Conservation (phyloP, 1,140 invertebrate species). For the Sarcophaga peregrina region DNA sequence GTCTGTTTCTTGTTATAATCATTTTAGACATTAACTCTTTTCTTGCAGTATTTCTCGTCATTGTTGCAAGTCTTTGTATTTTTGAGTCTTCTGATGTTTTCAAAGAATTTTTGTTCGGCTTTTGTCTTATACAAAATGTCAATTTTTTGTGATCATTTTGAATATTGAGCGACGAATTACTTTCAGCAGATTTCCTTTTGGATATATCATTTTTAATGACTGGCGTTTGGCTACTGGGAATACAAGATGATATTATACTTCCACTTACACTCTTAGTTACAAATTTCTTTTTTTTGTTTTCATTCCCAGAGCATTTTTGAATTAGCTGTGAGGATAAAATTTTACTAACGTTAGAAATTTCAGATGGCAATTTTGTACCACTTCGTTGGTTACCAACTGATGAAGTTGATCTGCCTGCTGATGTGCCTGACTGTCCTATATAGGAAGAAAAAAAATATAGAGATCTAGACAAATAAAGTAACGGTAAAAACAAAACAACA, state of each 20-base stretch:
- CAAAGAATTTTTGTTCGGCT: constrained; percentile 38
- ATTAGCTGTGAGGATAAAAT: background rate
- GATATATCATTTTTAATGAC: constrained; percentile 52
- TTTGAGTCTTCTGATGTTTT: constrained; percentile 34
- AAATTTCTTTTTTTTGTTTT: background rate
- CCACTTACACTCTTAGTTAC: no score
- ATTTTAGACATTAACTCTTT: constrained; percentile 46
- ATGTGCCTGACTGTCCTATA: no score
- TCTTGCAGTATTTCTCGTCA: constrained; percentile 52
- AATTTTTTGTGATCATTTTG: background rate
- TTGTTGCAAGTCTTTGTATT: constrained; percentile 29
- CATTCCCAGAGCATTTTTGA: background rate
- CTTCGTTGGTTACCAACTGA: no score
- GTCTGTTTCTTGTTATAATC: constrained; percentile 55
- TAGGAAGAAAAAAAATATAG: constrained; percentile 16
- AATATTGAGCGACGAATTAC: background rate
- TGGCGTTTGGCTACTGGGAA: constrained; percentile 50
- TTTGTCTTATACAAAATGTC: background rate
- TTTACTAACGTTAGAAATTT: background rate
- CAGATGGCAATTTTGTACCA: no score
- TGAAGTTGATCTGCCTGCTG: no score
- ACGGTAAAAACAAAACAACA: background rate
- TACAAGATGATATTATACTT: background rate
- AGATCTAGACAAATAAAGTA: no score
- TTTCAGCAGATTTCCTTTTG: background rate